Evolutionary conservation across 2,888 invertebrate genomes (phyloP), one percentile per base, ranked within the genome.

Genomic region (Agrypnus murinus): DNA sequence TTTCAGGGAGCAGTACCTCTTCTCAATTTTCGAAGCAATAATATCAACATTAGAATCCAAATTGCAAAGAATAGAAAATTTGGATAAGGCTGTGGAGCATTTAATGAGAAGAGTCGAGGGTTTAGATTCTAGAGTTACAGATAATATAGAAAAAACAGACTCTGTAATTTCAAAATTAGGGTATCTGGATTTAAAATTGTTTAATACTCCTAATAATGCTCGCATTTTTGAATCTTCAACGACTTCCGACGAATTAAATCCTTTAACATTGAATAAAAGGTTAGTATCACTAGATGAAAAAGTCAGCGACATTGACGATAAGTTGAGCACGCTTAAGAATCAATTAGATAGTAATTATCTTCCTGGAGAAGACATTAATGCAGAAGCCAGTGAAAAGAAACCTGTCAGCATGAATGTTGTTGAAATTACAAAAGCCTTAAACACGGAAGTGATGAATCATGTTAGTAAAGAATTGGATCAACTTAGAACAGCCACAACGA

Each of bases 21-120:
- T 95, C 86, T 94, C 94, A 84, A 93, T 96, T 65, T 95, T 96
- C 86, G 95, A 95, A 86, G 94, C 95, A 64, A 95, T 96, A 77
- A 95, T 95, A 69, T 94, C 95, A 78, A 95, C 95, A 25, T 86
- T 95, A 78, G 95, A 96, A 84, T 93, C 94, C 4, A 95, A 95
- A 87, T 87, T 96, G 10, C 94, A 95, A 83, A 89, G 95, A 77
- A 95, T 96, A 82, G 95, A 95, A 81, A 95, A 95, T 83, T 86
- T 95, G 67, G 95, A 96, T 84, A 93, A 94, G 84, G 95, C 95
- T 0, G 94, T 95, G 1, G 95, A 95, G 82, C 94, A 95, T 81
- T 86, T 96, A 68, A 95, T 95, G 94, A 87, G 94, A 77, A 88
- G 95, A 80, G 93, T 96, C 6, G 95, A 95, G 86, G 91, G 91